phyloP scores from a whole-genome alignment of 2,888 invertebrate species.

The Choristoneura rosaceana region DNA sequence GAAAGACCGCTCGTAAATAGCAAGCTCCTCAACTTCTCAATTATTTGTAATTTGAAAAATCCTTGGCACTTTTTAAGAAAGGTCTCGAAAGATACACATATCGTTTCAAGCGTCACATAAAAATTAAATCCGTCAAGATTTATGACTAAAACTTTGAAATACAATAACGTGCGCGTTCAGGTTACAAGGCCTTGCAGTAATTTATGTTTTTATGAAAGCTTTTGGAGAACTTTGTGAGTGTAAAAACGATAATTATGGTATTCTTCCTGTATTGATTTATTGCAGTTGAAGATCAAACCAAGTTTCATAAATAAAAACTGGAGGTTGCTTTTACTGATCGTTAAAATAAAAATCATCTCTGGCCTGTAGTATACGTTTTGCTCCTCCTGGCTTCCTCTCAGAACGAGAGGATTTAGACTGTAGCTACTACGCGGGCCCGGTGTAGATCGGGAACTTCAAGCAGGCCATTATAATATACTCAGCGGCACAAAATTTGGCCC shows the following conservation, averaged over 20 bases:
- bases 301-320: neutral
- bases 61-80: constrained; percentile 14
- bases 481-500: too few species aligned
- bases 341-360: neutral
- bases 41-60: neutral
- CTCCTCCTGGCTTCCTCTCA: too few species aligned
- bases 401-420: too few species aligned
- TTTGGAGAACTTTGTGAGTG: constrained; percentile 54
- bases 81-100: constrained; percentile 53
- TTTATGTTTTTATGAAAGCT: constrained; percentile 63
- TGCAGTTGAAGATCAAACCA: constrained; percentile 11
- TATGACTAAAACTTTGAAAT: constrained; percentile 78
- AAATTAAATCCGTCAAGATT: constrained; percentile 78
- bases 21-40: neutral
- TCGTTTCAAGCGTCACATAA: constrained; percentile 70
- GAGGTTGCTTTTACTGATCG: neutral
- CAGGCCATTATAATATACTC: too few species aligned
- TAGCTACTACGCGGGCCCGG: too few species aligned
- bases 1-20: constrained; percentile 8
- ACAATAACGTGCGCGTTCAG: constrained; percentile 76
- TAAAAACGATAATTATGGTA: constrained; percentile 64
- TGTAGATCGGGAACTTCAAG: too few species aligned
- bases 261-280: constrained; percentile 54
- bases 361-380: too few species aligned
- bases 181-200: constrained; percentile 73